Base-by-base conservation (phyloP, 2,888 invertebrate species). In the Lasioglossum oenotherae region DNA sequence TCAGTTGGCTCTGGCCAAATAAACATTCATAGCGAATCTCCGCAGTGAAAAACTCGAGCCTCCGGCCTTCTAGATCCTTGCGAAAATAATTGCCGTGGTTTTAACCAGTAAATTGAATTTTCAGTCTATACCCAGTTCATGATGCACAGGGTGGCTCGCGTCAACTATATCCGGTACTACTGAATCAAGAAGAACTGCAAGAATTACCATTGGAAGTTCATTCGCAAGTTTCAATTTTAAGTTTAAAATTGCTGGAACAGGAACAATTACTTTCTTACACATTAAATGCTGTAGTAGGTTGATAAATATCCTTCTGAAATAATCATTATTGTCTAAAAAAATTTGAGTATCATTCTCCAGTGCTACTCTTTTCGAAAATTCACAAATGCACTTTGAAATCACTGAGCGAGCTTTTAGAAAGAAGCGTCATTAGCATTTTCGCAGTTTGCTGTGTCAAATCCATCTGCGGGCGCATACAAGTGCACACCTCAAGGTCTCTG, bases 1-100 rank as follows among this genome's bases (percentile, higher is more conserved):
- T n/a, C 31, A 16, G 64, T 76, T 76, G 44, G 44, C 64, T 64
- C n/a, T 31, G 19, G 31, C 44, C 44, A 64, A 44, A 64, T 64
- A 64, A 64, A 64, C 64, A 64, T 19, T 27, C 31, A 64, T 3
- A 64, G 31, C 31, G 31, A 64, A 64, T 16, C 35, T 8, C 14
- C 64, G 64, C 19, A 2, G 16, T 19, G 64, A 35, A 64, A 64
- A 64, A 64, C 31, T 31, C 64, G 64, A 64, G 64, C 35, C 31
- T 64, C 31, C 3, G 19, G 64, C 31, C 64, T 64, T 64, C 35
- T 35, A 3, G 31, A 19, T 19, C 64, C 19, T 16, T 35, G 16
- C 8, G 19, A 64, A 64, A 35, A 31, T 64, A 64, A 64, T 64
- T 64, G 31, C 64, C 31, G 19, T 19, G 31, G 64, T 8, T 64